These are phyloP conservation scores for Clostera curtula DNA, from an alignment of 2,888 invertebrate species.

Conservation along the genomic window DNA sequence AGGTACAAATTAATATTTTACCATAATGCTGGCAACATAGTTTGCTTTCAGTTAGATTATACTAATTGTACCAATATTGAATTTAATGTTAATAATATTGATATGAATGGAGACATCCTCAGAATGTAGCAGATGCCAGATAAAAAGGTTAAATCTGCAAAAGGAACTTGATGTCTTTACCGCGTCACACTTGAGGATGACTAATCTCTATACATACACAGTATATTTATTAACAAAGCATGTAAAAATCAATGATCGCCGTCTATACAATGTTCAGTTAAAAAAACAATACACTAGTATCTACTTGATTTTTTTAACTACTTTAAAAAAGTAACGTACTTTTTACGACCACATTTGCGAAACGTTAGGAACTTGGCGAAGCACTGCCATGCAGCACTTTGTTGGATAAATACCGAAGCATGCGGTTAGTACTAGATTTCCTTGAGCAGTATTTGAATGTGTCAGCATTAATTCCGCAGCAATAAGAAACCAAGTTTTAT, in stretches of 20 bases:
- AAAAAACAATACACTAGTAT: too few relatives aligned
- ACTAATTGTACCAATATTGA: neutral
- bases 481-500: too few relatives aligned
- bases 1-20: conserved; percentile 8
- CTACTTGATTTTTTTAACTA: too few relatives aligned
- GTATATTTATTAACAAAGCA: conserved; percentile 23
- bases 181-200: conserved; percentile 14
- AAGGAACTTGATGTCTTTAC: conserved; percentile 4
- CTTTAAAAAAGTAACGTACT: too few relatives aligned
- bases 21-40: conserved; percentile 19
- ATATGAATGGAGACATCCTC: conserved; percentile 26
- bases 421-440: too few relatives aligned
- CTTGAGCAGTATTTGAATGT: too few relatives aligned
- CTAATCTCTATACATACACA: conserved; percentile 20
- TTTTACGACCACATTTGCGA: too few relatives aligned
- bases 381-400: too few relatives aligned
- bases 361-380: too few relatives aligned
- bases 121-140: conserved; percentile 8
- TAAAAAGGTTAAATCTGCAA: neutral
- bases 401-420: too few relatives aligned
- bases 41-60: conserved; percentile 6
- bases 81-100: conserved; percentile 19
- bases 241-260: conserved; percentile 10
- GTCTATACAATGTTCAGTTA: too few relatives aligned
- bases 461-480: too few relatives aligned